Conservation (phyloP, 2,888 invertebrate genomes). For the Chesias legatella region DNA sequence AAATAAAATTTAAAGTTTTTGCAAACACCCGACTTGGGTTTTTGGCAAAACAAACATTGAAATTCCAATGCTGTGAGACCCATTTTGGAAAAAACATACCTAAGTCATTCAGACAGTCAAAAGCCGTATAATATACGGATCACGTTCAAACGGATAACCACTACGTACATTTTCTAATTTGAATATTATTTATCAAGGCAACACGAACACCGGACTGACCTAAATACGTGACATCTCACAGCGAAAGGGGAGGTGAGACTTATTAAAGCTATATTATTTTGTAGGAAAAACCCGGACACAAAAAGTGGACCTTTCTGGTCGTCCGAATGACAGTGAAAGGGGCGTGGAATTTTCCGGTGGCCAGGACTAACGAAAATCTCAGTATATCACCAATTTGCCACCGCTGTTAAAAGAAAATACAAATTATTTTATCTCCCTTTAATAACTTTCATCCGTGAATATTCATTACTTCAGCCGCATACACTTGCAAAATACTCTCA, state of each 20-base stretch:
- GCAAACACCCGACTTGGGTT: too few species aligned
- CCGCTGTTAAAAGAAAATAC: slow-evolving; percentile 3
- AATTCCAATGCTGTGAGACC: too few species aligned
- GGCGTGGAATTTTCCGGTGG: slow-evolving; percentile 38
- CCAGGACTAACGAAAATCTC: slow-evolving; percentile 37
- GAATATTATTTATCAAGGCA: slow-evolving; percentile 47
- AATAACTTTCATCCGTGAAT: slow-evolving; percentile 10
- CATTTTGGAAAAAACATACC: too few species aligned
- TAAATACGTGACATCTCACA: slow-evolving; percentile 51
- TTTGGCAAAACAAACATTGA: neutral
- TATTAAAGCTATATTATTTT: slow-evolving; percentile 67
- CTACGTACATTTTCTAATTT: slow-evolving; percentile 38
- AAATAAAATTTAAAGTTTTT: too few species aligned
- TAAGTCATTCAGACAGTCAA: slow-evolving; percentile 7
- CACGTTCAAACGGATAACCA: slow-evolving; percentile 36
- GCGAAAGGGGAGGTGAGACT: slow-evolving; percentile 55
- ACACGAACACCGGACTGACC: slow-evolving; percentile 45
- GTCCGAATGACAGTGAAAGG: slow-evolving; percentile 62
- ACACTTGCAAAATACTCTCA: slow-evolving; percentile 10
- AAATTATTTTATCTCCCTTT: slow-evolving; percentile 4
- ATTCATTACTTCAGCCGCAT: slow-evolving; percentile 11
- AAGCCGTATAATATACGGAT: slow-evolving; percentile 24
- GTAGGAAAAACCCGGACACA: slow-evolving; percentile 49
- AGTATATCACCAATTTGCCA: slow-evolving; percentile 26
- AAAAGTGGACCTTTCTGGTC: slow-evolving; percentile 59